A percentile compares a stretch with the other conserved stretches of the same genome.
phyloP scores from a whole-genome alignment of 1,140 invertebrate genomes.

The Theocolax elegans region DNA sequence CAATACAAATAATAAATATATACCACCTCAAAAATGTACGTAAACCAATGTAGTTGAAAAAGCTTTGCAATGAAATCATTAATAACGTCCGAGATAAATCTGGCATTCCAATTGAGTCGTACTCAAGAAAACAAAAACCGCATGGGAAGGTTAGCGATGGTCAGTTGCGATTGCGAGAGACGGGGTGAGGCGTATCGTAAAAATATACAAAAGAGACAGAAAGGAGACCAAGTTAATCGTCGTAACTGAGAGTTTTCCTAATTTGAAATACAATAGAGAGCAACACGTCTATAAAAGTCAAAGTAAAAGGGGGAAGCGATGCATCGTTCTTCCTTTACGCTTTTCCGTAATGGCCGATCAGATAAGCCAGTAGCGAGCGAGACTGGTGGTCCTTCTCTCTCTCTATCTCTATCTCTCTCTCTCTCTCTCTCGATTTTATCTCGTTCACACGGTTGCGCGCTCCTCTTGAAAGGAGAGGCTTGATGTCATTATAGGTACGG shows the following conservation, averaged over 20 bases:
- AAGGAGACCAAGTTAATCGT: constrained; percentile 1
- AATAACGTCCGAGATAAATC: constrained; percentile 19
- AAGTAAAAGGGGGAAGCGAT: constrained; percentile 47
- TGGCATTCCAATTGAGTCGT: constrained; percentile 16
- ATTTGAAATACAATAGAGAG: constrained; percentile 29
- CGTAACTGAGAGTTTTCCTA: constrained; percentile 15
- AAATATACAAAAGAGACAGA: constrained; percentile 26
- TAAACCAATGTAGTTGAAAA: not conserved
- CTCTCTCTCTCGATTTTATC: constrained; percentile 48
- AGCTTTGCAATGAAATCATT: constrained; percentile 25
- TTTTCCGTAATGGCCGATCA: constrained; percentile 56
- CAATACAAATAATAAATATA: constrained; percentile 7
- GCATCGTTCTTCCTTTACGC: constrained; percentile 45
- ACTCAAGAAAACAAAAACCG: constrained; percentile 19
- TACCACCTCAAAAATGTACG: not conserved
- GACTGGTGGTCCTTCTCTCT: constrained; percentile 44
- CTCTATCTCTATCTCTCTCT: constrained; percentile 9
- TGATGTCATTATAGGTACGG: constrained; percentile 50
- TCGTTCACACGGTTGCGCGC: constrained; percentile 51
- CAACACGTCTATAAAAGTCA: constrained; percentile 10
- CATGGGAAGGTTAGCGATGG: constrained; percentile 5
- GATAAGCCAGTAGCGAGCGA: constrained; percentile 45
- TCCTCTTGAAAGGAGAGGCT: constrained; percentile 20
- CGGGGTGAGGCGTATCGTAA: constrained; percentile 24
- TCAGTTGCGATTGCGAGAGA: constrained; percentile 15